A percentile compares a stretch with the other conserved stretches of the same genome.
Conservation (phyloP, 2,113 vertebrate species). For the Calypte anna region DNA sequence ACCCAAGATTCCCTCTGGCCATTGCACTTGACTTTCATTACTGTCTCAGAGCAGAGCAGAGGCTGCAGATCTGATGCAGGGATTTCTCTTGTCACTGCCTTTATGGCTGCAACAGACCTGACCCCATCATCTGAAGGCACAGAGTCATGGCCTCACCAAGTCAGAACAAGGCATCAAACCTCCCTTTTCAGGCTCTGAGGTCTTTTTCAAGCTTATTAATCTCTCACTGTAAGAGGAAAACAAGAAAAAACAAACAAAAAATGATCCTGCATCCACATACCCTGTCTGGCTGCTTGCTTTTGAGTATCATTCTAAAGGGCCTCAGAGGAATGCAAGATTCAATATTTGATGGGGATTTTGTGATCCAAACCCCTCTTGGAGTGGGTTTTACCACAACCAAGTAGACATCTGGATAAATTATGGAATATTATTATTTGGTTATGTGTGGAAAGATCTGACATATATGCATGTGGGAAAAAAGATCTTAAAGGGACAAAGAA, state of each 20-base stretch:
- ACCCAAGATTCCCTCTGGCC: neutral
- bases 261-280: neutral
- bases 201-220: slow-evolving; percentile 67
- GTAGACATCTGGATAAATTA: neutral
- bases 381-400: neutral
- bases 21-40: slow-evolving; percentile 60
- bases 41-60: slow-evolving; percentile 33
- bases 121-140: slow-evolving; percentile 66
- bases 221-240: slow-evolving; percentile 48
- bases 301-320: slow-evolving; percentile 13
- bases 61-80: slow-evolving; percentile 38
- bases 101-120: slow-evolving; percentile 53
- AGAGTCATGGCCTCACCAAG: slow-evolving; percentile 8
- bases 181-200: slow-evolving; percentile 54
- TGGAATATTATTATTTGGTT: neutral
- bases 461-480: neutral
- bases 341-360: neutral
- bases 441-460: neutral
- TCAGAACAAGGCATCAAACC: slow-evolving; percentile 35
- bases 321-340: slow-evolving; percentile 28
- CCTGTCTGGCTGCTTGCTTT: neutral
- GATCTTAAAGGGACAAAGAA: neutral
- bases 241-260: neutral
- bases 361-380: neutral
- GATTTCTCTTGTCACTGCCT: slow-evolving; percentile 59